Evolutionary conservation across 37 sponge, comb jelly and placozoan genomes (phyloP).

Genomic region (Eunapius fragilis): DNA sequence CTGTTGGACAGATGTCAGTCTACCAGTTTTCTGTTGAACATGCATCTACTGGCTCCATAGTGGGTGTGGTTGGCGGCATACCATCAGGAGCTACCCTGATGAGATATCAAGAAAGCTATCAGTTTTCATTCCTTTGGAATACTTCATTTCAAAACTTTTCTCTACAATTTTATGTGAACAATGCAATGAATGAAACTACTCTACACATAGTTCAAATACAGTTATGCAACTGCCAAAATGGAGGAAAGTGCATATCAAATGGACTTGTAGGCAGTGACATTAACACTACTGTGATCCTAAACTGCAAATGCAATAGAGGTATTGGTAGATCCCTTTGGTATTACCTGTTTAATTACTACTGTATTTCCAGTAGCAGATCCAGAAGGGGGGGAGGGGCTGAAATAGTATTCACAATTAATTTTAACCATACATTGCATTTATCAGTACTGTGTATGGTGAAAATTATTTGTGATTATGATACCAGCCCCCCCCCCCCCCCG

Average conservation of each 20-base stretch:
- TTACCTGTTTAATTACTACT: too few species aligned
- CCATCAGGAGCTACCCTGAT: neutral
- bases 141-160: neutral
- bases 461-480: neutral
- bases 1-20: slow-evolving; percentile 1
- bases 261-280: slow-evolving; percentile 23
- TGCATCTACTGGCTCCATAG: neutral
- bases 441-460: too few species aligned
- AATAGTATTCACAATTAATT: too few species aligned
- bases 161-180: slow-evolving; percentile 21
- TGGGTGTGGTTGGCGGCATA: slow-evolving; percentile 5
- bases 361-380: too few species aligned
- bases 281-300: slow-evolving; percentile 11
- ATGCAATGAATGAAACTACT: slow-evolving; percentile 10
- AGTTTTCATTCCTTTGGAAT: slow-evolving; percentile 9
- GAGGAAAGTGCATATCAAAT: slow-evolving; percentile 52
- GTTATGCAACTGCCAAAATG: slow-evolving; percentile 61
- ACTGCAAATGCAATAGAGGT: slow-evolving; percentile 51
- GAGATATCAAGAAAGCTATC: neutral
- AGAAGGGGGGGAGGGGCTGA: too few species aligned
- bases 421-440: too few species aligned
- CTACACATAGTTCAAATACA: slow-evolving; percentile 5
- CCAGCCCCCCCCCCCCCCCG: too few species aligned
- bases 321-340: neutral
- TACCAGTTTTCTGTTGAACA: slow-evolving; percentile 50